A percentile compares a stretch with the other conserved stretches of the same genome.
Conservation (phyloP, 2,113 vertebrate species). For the Hypomesus transpacificus region DNA sequence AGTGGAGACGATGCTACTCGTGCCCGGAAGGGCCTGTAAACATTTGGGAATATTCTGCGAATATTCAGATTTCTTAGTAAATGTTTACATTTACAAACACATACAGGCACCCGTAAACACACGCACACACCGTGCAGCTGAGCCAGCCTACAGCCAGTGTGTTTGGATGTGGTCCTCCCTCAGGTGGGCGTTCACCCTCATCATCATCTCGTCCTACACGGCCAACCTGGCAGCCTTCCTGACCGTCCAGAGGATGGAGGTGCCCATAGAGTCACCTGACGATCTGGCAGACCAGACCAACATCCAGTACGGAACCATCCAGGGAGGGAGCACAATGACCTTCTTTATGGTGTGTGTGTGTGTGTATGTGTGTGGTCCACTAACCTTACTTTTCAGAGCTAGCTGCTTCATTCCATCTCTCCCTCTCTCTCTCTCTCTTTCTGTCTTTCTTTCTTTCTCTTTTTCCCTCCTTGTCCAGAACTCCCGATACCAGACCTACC, state of each 20-base stretch:
- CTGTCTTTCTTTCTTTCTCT: neutral
- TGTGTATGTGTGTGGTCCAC: neutral
- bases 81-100: neutral
- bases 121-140: neutral
- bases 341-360: slow-evolving; percentile 81
- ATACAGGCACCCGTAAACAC: neutral
- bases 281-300: slow-evolving; percentile 92
- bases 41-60: too few species aligned
- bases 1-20: neutral
- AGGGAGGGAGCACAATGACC: slow-evolving; percentile 92
- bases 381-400: neutral
- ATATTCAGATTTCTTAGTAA: too few species aligned
- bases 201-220: slow-evolving; percentile 94
- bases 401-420: neutral
- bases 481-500: slow-evolving; percentile 87
- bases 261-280: slow-evolving; percentile 85
- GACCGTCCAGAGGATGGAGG: slow-evolving; percentile 93
- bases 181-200: slow-evolving; percentile 95
- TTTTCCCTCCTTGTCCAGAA: slow-evolving; percentile 65
- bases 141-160: neutral
- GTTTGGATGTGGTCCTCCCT: neutral
- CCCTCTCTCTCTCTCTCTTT: neutral
- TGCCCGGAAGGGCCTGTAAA: too few species aligned
- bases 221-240: slow-evolving; percentile 91
- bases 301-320: slow-evolving; percentile 92